Evolutionary conservation across 2,888 invertebrate species (phyloP).

Genomic region (Drosophila nr. perissopoda): DNA sequence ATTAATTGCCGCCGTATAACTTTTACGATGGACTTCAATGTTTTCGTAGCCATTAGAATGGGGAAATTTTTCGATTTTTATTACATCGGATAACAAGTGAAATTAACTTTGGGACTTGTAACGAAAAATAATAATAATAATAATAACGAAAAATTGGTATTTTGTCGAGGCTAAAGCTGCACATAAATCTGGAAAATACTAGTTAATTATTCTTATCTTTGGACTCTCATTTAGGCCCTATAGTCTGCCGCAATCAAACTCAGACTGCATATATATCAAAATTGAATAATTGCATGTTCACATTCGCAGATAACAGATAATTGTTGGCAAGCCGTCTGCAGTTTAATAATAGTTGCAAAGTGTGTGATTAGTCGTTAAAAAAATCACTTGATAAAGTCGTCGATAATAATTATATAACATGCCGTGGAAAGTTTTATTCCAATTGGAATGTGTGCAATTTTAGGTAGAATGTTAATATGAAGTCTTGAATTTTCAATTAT

Average conservation of each 20-base stretch:
- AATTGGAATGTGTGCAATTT: not conserved
- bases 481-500: not conserved
- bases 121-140: too few relatives aligned
- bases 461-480: not conserved
- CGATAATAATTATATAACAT: not conserved
- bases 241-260: not conserved
- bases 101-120: not conserved
- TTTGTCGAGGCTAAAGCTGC: not conserved
- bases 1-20: not conserved
- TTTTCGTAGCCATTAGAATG: not conserved
- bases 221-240: not conserved
- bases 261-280: slow-evolving; percentile 2
- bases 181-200: not conserved
- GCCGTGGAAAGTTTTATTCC: not conserved
- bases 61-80: not conserved
- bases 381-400: not conserved
- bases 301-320: not conserved
- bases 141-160: not conserved
- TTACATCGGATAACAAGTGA: too few relatives aligned
- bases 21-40: slow-evolving; percentile 9
- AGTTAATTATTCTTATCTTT: not conserved
- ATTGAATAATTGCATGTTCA: slow-evolving; percentile 3
- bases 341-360: not conserved
- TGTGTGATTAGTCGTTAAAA: not conserved
- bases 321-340: not conserved